phyloP scores from a whole-genome alignment of 2,113 vertebrate genomes.

The Pangasianodon hypophthalmus region DNA sequence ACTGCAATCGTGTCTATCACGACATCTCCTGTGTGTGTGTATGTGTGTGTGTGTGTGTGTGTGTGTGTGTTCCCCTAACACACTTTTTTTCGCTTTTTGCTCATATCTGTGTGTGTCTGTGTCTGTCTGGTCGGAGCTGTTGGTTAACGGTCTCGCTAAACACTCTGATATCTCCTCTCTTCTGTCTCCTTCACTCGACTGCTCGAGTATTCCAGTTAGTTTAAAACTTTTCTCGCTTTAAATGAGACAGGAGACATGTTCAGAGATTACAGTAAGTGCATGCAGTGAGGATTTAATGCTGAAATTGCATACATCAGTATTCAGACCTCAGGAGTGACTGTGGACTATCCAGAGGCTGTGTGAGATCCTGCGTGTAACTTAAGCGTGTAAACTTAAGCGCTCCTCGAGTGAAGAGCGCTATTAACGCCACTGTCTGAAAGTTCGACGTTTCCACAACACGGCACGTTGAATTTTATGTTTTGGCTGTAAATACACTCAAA shows the following conservation, averaged over 20 bases:
- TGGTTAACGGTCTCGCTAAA: neutral
- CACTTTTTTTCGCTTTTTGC: neutral
- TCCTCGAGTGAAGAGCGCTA: no score
- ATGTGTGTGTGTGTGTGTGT: neutral
- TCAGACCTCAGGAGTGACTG: neutral
- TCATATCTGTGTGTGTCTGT: neutral
- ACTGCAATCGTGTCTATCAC: neutral
- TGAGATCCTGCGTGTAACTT: neutral
- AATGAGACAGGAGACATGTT: neutral
- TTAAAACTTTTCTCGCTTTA: neutral
- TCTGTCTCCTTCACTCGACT: neutral
- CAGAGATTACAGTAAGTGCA: neutral
- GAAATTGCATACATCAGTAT: no score
- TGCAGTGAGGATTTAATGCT: neutral
- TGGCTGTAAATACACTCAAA: neutral
- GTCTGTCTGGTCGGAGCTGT: neutral
- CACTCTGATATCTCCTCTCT: neutral
- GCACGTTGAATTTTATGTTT: neutral
- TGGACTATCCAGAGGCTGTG: neutral
- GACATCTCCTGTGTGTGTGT: neutral
- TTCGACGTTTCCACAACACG: neutral
- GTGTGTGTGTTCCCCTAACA: neutral
- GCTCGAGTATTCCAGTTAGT: neutral
- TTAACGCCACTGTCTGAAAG: neutral
- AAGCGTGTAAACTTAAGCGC: neutral